Evolutionary conservation across 2,797 vertebrate species (phyloP).

Genomic region (Spinus olivaceus): DNA sequence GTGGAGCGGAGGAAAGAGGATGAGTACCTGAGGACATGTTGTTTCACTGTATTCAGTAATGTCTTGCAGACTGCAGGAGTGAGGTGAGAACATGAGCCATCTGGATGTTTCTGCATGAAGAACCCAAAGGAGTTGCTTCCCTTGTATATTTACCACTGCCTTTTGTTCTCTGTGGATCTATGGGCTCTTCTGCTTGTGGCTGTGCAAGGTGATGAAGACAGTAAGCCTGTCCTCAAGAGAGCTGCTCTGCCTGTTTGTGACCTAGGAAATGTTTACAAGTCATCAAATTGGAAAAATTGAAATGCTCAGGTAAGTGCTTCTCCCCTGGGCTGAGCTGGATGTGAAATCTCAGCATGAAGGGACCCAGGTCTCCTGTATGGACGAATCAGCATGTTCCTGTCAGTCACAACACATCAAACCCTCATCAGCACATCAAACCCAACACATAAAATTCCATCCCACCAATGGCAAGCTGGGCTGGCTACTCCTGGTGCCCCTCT

Average conservation of each 20-base stretch:
- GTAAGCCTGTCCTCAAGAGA: neutral
- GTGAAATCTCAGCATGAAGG: neutral
- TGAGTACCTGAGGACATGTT: neutral
- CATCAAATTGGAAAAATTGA: neutral
- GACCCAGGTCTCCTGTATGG: neutral
- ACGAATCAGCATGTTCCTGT: neutral
- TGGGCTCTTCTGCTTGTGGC: neutral
- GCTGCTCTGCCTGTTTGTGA: neutral
- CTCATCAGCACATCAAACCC: neutral
- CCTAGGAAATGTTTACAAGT: neutral
- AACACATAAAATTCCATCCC: neutral
- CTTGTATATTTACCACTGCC: neutral
- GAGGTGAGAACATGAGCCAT: neutral
- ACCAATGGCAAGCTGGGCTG: neutral
- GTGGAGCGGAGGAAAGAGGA: neutral
- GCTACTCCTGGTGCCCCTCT: neutral
- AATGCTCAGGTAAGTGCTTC: neutral
- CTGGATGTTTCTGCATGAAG: neutral
- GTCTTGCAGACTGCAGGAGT: neutral
- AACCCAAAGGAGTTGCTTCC: neutral
- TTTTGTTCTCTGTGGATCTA: neutral
- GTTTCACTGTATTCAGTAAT: neutral
- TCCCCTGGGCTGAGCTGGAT: neutral
- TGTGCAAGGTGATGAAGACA: neutral
- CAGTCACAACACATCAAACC: neutral